These are phyloP conservation scores for Temnothorax ravouxi DNA, from an alignment of 2,888 invertebrate genomes.

Conservation along the genomic window DNA sequence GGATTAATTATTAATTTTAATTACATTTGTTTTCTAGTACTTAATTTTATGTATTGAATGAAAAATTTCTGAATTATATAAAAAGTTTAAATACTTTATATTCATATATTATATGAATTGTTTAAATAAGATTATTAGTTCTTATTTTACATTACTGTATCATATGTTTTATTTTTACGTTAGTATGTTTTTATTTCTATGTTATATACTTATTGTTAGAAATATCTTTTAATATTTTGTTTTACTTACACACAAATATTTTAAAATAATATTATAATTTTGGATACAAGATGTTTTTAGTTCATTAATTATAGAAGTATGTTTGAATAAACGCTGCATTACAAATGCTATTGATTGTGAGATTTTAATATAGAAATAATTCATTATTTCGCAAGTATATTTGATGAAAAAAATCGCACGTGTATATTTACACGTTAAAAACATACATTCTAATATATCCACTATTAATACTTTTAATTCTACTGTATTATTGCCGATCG, in stretches of 20 bases:
- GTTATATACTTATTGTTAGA: neutral
- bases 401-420: neutral
- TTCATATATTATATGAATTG: no score
- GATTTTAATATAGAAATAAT: neutral
- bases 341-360: neutral
- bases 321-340: neutral
- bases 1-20: constrained; percentile 14
- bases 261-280: neutral
- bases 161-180: neutral
- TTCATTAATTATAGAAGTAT: neutral
- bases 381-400: neutral
- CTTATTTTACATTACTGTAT: constrained; percentile 1
- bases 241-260: neutral
- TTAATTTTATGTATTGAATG: neutral
- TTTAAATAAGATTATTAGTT: neutral
- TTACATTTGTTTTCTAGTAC: neutral
- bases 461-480: neutral
- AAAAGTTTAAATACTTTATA: no score
- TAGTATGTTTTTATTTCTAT: neutral
- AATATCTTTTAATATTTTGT: constrained; percentile 4
- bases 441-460: neutral
- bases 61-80: no score
- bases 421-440: neutral
- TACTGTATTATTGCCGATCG: neutral
- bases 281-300: neutral